Evolutionary conservation across 2,113 vertebrate species (phyloP).

Genomic region (Ovibos moschatus): DNA sequence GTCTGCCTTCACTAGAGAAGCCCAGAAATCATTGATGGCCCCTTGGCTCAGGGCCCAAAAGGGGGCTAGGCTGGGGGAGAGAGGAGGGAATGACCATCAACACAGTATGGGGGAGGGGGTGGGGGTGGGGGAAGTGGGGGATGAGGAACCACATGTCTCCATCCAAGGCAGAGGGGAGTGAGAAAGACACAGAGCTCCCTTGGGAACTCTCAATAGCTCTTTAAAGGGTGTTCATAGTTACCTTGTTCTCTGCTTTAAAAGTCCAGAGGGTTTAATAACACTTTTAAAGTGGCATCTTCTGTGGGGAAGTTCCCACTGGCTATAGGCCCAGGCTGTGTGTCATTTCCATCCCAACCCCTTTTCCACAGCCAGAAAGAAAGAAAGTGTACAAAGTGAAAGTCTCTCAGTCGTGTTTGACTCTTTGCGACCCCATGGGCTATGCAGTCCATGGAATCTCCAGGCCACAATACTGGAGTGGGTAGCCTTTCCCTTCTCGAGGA

Average conservation of each 20-base stretch:
- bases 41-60: background rate
- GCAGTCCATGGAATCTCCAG: background rate
- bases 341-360: constrained; percentile 33
- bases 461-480: background rate
- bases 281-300: constrained; percentile 65
- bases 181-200: constrained; percentile 37
- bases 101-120: too few species aligned
- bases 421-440: background rate
- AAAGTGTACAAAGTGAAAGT: background rate
- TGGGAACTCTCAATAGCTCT: constrained; percentile 30
- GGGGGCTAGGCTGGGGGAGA: background rate
- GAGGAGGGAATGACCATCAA: background rate
- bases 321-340: constrained; percentile 26
- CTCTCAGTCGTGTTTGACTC: background rate
- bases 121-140: too few species aligned
- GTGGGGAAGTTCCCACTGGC: constrained; percentile 54
- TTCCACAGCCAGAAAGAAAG: background rate
- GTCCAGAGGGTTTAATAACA: constrained; percentile 61
- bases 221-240: constrained; percentile 57
- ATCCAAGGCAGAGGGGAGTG: constrained; percentile 11
- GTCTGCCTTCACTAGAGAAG: background rate
- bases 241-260: constrained; percentile 47
- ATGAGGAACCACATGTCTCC: background rate
- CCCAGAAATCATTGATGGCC: background rate
- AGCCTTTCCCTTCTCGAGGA: background rate